phyloP scores from a whole-genome alignment of 2,797 vertebrate genomes.

The Urophycis tenuis region DNA sequence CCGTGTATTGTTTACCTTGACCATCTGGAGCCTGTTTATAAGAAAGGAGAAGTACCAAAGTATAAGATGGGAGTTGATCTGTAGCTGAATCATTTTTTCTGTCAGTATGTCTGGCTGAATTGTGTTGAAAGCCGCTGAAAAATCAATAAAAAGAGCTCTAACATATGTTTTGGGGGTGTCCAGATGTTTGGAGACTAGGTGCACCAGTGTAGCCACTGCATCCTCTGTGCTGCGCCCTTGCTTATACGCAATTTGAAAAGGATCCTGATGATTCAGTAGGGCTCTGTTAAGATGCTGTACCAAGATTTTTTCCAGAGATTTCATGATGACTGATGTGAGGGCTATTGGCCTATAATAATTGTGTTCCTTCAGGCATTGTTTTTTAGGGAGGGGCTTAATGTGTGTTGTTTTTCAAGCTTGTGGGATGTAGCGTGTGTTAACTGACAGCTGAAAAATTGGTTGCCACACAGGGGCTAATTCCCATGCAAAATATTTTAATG shows the following conservation, averaged over 20 bases:
- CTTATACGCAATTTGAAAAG: neutral
- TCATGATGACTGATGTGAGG: neutral
- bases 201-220: neutral
- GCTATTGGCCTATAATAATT: no score
- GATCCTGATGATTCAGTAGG: neutral
- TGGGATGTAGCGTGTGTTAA: neutral
- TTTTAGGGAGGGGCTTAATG: neutral
- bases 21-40: neutral
- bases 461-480: neutral
- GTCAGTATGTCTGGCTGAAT: constrained; percentile 6
- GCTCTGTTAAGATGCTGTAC: neutral
- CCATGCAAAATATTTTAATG: neutral
- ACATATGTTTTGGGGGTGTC: neutral
- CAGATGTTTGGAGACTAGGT: constrained; percentile 7
- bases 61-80: constrained; percentile 6
- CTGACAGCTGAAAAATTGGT: neutral
- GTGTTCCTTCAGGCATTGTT: neutral
- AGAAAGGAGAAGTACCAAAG: neutral
- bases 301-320: neutral
- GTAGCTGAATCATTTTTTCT: constrained; percentile 8
- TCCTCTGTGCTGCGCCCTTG: neutral
- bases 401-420: neutral
- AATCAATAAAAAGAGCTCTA: constrained; percentile 9
- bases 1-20: neutral
- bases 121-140: constrained; percentile 5